Evolutionary conservation across 2,888 invertebrate genomes (phyloP).

Genomic region (Punctoribates punctum): DNA sequence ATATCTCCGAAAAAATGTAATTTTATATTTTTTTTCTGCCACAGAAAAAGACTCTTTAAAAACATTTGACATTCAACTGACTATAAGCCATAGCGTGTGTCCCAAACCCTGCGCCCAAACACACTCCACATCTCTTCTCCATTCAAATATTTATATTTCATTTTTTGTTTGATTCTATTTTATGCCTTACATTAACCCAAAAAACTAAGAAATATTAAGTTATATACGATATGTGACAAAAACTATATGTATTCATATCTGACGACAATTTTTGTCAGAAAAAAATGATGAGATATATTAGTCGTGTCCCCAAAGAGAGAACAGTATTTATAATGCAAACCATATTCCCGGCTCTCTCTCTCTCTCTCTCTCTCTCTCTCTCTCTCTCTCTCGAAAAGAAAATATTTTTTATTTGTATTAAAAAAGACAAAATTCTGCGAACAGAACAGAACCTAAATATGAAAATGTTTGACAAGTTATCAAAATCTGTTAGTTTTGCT

Average conservation of each 20-base stretch:
- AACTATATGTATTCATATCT: constrained; percentile 1
- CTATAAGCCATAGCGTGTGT: constrained; percentile 15
- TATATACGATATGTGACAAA: neutral
- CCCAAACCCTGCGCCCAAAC: neutral
- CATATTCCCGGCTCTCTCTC: neutral
- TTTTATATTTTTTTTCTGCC: constrained; percentile 12
- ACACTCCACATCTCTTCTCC: neutral
- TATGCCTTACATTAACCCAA: neutral
- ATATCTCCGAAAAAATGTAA: constrained; percentile 8
- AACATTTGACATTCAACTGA: neutral
- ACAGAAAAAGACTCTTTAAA: neutral
- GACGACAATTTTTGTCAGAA: neutral
- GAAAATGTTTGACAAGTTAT: no score
- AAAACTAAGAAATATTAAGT: neutral
- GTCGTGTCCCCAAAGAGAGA: no score
- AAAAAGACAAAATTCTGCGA: no score
- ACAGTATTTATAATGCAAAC: neutral
- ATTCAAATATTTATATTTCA: neutral
- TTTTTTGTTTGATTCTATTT: neutral
- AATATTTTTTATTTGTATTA: no score
- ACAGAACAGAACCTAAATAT: no score
- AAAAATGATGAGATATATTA: neutral
- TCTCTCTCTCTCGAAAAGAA: no score
- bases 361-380: no score
- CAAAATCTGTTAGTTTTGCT: no score